Evolutionary conservation across 2,888 invertebrate genomes (phyloP).

Genomic region (Liposcelis brunnea): DNA sequence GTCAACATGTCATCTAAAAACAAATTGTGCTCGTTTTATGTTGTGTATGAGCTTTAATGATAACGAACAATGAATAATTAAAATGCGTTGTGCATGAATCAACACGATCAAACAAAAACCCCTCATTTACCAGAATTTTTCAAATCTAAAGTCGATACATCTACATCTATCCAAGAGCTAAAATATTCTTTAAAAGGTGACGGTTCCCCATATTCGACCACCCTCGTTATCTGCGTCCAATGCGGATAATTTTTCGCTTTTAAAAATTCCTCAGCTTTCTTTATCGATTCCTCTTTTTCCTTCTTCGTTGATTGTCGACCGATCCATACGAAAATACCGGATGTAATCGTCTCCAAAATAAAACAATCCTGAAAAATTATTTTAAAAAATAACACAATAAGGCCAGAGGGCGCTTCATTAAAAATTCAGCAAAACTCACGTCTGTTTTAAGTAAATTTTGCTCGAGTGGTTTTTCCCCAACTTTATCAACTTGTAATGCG

Average conservation of each 20-base stretch:
- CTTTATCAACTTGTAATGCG: slow-evolving; percentile 40
- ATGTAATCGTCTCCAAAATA: slow-evolving; percentile 53
- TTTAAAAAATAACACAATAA: neutral
- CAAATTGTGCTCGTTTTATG: no score
- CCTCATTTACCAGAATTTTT: slow-evolving; percentile 20
- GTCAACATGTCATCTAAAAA: no score
- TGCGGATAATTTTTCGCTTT: slow-evolving; percentile 42
- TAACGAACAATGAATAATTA: no score
- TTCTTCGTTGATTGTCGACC: slow-evolving; percentile 51
- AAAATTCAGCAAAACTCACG: slow-evolving; percentile 26
- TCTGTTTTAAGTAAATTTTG: slow-evolving; percentile 50
- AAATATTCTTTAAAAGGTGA: slow-evolving; percentile 78
- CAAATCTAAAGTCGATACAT: slow-evolving; percentile 19
- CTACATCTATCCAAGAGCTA: slow-evolving; percentile 46
- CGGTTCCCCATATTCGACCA: slow-evolving; percentile 66
- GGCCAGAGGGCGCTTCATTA: neutral
- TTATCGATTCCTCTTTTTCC: slow-evolving; percentile 55
- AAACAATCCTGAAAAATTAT: slow-evolving; percentile 43
- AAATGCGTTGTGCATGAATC: no score
- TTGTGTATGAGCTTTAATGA: no score
- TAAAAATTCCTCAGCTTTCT: slow-evolving; percentile 45
- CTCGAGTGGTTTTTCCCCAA: slow-evolving; percentile 49
- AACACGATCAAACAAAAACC: no score
- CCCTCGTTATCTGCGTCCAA: slow-evolving; percentile 37
- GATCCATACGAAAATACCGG: slow-evolving; percentile 66